Conservation (phyloP, 2,888 invertebrate species). For the Cerceris rybyensis region DNA sequence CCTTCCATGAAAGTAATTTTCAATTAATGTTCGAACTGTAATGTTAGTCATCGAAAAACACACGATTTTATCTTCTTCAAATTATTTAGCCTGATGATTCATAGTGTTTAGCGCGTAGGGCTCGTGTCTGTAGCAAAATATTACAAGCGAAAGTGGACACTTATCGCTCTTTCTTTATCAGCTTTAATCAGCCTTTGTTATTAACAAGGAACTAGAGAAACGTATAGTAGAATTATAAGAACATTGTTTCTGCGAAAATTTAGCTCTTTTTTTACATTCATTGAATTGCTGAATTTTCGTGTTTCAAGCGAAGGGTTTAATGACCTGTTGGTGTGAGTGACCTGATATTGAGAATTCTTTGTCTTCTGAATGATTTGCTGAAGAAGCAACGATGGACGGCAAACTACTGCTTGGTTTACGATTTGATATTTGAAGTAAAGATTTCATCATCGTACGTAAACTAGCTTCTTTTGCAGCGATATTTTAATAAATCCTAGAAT, state of each 20-base stretch:
- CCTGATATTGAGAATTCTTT: slow-evolving; percentile 42
- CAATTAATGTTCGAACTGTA: too few relatives aligned
- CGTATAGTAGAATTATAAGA: background rate
- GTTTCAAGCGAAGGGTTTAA: slow-evolving; percentile 18
- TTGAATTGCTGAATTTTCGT: slow-evolving; percentile 11
- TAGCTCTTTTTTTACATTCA: background rate
- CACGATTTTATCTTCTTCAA: too few relatives aligned
- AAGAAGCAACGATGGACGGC: slow-evolving; percentile 33
- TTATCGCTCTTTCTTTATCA: too few relatives aligned
- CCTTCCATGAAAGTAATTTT: background rate
- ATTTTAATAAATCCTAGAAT: too few relatives aligned
- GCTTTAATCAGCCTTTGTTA: background rate
- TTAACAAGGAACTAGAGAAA: background rate
- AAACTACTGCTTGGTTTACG: background rate
- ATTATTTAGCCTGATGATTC: too few relatives aligned
- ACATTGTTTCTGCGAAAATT: background rate
- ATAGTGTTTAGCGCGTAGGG: too few relatives aligned
- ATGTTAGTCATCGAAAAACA: too few relatives aligned
- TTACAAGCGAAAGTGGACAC: too few relatives aligned
- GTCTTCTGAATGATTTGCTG: slow-evolving; percentile 48
- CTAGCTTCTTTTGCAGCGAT: too few relatives aligned
- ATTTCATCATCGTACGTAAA: background rate
- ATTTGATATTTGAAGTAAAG: background rate
- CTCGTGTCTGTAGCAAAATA: too few relatives aligned
- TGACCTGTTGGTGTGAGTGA: slow-evolving; percentile 29